Conservation (phyloP, 2,797 vertebrate genomes). For the Moxostoma hubbsi region DNA sequence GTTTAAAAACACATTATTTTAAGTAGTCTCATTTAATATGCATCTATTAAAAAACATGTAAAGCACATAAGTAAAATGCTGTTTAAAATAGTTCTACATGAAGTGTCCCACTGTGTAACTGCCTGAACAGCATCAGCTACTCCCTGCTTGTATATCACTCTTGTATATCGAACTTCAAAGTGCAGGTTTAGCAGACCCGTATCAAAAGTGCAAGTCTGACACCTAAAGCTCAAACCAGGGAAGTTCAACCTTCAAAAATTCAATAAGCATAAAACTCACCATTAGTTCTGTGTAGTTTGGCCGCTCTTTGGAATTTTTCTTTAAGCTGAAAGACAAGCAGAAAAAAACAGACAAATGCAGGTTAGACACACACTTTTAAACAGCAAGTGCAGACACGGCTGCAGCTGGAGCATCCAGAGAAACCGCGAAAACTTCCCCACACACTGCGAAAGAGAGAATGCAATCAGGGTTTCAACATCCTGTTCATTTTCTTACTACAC, state of each 20-base stretch:
- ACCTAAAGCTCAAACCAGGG: slow-evolving; percentile 58
- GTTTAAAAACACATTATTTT: too few relatives aligned
- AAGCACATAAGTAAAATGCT: too few relatives aligned
- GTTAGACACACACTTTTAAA: not conserved
- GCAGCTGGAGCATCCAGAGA: not conserved
- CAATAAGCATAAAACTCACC: slow-evolving; percentile 77
- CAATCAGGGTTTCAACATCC: slow-evolving; percentile 30
- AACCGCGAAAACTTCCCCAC: slow-evolving; percentile 28
- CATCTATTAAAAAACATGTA: too few relatives aligned
- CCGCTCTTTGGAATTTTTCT: slow-evolving; percentile 98
- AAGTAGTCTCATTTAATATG: too few relatives aligned
- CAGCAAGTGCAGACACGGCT: not conserved
- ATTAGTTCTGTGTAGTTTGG: slow-evolving; percentile 97
- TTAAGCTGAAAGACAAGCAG: slow-evolving; percentile 83
- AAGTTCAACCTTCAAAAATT: slow-evolving; percentile 30
- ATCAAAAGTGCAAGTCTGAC: slow-evolving; percentile 50
- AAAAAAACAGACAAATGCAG: not conserved
- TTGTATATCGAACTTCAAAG: not conserved
- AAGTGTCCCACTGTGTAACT: too few relatives aligned
- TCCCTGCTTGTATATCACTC: not conserved
- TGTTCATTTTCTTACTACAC: slow-evolving; percentile 17
- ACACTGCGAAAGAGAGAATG: slow-evolving; percentile 25
- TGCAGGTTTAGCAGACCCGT: not conserved
- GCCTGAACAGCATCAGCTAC: not conserved
- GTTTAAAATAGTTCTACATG: too few relatives aligned